Evolutionary conservation across 2,888 invertebrate genomes (phyloP).

Genomic region (Scaptomyza polygonia): DNA sequence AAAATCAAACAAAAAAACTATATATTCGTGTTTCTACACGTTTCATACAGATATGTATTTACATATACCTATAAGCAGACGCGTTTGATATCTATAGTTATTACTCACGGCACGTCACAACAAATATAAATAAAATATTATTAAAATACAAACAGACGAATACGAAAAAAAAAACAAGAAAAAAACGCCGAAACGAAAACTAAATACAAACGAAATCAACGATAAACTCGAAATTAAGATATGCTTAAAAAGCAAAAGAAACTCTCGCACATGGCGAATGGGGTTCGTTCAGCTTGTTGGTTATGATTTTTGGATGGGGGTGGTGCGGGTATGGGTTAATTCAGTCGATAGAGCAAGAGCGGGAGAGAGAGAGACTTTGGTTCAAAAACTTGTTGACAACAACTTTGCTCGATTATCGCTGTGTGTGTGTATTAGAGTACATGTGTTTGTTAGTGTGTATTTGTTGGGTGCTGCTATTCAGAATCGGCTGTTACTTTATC

Average conservation of each 20-base stretch:
- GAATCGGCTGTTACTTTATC: conserved; percentile 78
- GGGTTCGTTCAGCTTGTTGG: conserved; percentile 10
- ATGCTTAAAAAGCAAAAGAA: conserved; percentile 74
- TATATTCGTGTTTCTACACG: conserved; percentile 59
- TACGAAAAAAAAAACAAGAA: conserved; percentile 10
- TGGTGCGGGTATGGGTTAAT: conserved; percentile 33
- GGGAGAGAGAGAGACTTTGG: conserved; percentile 24
- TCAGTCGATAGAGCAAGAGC: conserved; percentile 23
- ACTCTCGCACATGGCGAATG: conserved; percentile 57
- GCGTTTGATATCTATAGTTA: conserved; percentile 68
- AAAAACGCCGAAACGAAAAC: conserved; percentile 49
- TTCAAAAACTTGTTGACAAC: conserved; percentile 77
- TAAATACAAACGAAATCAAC: conserved; percentile 55
- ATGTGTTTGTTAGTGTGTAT: conserved; percentile 19
- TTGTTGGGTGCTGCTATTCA: conserved; percentile 47
- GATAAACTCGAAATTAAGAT: conserved; percentile 74
- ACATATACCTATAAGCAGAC: conserved; percentile 9
- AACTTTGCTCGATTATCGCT: conserved; percentile 64
- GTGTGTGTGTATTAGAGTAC: conserved; percentile 5
- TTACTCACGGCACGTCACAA: conserved; percentile 81
- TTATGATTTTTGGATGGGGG: conserved; percentile 16
- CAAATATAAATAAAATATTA: conserved; percentile 74
- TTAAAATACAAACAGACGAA: conserved; percentile 43
- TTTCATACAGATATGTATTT: conserved; percentile 42
- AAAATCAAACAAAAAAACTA: neutral